Base-by-base conservation (phyloP, 2,113 vertebrate genomes). In the Vidua chalybeata region DNA sequence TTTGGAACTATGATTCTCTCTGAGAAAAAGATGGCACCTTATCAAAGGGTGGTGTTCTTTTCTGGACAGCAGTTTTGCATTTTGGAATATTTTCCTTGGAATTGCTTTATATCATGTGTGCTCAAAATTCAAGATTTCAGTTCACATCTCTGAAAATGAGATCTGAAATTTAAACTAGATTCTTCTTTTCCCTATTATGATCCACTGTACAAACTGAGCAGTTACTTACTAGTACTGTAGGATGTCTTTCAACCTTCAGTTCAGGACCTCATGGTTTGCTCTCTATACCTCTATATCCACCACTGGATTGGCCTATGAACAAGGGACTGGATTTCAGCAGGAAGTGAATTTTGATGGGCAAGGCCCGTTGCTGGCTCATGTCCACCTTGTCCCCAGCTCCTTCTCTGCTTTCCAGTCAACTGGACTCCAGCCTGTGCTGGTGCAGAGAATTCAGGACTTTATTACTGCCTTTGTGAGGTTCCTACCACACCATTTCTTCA, bases 331-430 rank as follows among this genome's bases (percentile, higher is more conserved):
- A 46, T 9, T 54, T 67, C 61, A 72, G 6, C 28, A 84, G 33
- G 24, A 71, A 81, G 41, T 67, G 21, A 17, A 19, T 80, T 90
- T 35, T 84, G 28, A 71, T 64, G 27, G 43, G 14, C 16, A 72
- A 45, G 46, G n/a, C 41, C 58, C 5, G 2, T 7, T 69, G 24
- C n/a, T 82, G 56, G 9, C 33, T 77, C 24, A 20, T 11, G 17
- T 7, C 45, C 68, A 33, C 1, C 27, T 17, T 39, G 11, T n/a
- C 23, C 8, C 15, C 55, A 62, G 39, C 8, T 39, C 13, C 33
- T 58, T 51, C 59, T 64, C 73, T 61, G 49, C 45, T 59, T 49
- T 62, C 37, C 31, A 31, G 35, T 4, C 0, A 0, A 6, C 4
- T 2, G 2, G 27, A 18, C 24, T 35, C 3, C 27, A 28, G 55